Evolutionary conservation across 2,797 vertebrate species (phyloP).

Genomic region (Echiichthys vipera): DNA sequence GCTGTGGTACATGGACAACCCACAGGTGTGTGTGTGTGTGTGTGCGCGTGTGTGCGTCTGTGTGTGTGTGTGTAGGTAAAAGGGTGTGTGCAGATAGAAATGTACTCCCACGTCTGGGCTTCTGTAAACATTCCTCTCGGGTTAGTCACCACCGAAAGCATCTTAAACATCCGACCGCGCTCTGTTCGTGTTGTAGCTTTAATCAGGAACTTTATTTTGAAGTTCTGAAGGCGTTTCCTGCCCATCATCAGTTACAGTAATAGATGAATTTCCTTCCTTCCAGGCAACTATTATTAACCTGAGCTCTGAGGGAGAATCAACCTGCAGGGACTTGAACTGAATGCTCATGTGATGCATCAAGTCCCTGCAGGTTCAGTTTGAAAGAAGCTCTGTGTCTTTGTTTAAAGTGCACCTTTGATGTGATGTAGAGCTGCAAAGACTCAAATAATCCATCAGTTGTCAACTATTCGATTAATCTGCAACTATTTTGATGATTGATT

Average conservation of each 20-base stretch:
- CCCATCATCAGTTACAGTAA: background rate
- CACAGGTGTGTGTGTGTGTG: conserved; percentile 68
- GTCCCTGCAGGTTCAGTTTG: too few species aligned
- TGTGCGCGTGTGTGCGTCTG: background rate
- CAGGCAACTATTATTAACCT: background rate
- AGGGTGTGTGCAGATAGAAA: background rate
- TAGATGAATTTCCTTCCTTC: background rate
- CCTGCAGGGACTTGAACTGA: conserved; percentile 2
- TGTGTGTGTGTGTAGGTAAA: background rate
- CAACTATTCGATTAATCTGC: too few species aligned
- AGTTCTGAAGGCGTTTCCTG: background rate
- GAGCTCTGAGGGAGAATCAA: background rate
- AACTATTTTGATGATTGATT: too few species aligned
- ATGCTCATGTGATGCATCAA: too few species aligned
- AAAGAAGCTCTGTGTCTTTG: too few species aligned
- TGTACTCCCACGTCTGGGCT: background rate
- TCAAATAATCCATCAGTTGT: too few species aligned
- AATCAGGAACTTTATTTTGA: background rate
- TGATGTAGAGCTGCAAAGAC: too few species aligned
- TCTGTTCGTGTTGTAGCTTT: background rate
- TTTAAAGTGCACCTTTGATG: too few species aligned
- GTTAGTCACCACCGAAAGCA: background rate
- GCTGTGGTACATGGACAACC: conserved; percentile 97
- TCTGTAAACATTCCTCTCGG: background rate
- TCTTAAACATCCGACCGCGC: too few species aligned